Base-by-base conservation (phyloP, 2,113 vertebrate species). In the Nycticebus coucang region DNA sequence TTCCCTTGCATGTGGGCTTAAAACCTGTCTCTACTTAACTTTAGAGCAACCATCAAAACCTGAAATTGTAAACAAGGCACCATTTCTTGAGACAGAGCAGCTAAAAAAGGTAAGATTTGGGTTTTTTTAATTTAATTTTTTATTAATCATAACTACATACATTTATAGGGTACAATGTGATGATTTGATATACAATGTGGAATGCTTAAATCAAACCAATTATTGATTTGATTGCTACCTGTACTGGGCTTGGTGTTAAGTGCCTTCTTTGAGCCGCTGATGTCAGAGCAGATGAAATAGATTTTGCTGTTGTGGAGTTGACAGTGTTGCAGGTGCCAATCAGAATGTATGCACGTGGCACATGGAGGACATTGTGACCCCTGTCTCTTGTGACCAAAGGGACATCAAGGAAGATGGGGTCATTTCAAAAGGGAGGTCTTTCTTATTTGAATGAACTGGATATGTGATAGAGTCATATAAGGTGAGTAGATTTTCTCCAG, bases 31-130 rank as follows among this genome's bases (percentile, higher is more conserved):
- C 97, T 95, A 90, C 80, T 97, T 98, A 95, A 98, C 98, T 98
- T 94, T 98, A 99, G 99, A 99, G 97, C 97, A 96, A 89, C 99
- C 99, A 9, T 98, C 98, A 85, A 97, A 95, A 95, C 98, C 99
- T 96, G 98, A 98, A 98, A 99, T 99, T 97, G 93, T 98, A 95
- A 98, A 98, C 87, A 98, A 98, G 98, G 98, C 99, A 37, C 95
- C 96, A 28, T 99, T 99, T 96, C 98, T 99, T 33, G 99, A 99
- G 98, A 99, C 99, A 92, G 99, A 99, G 94, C 99, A 99, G 98
- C 98, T 98, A 78, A 99, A 99, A 93, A 98, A 97, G 99, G 99
- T 99, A 98, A 98, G 98, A 98, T 35, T 88, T 96, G 95, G 17
- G 1, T 96, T 97, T 45, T 45, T 50, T 9, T 50, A 50, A 50